phyloP scores from a whole-genome alignment of 2,888 invertebrate species.

The Chymomyza caudatula region DNA sequence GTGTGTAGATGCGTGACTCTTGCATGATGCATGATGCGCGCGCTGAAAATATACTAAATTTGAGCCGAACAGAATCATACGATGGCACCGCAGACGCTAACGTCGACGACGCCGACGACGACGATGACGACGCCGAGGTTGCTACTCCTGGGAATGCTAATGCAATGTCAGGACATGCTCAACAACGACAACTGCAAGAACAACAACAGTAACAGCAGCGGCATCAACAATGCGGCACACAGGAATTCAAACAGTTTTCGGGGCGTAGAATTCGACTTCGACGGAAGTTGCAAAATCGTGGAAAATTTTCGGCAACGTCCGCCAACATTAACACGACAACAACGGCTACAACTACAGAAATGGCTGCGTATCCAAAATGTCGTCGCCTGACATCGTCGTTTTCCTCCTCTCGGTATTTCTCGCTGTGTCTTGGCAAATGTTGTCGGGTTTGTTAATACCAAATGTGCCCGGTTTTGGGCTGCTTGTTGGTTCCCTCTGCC shows the following conservation, averaged over 20 bases:
- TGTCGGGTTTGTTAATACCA: conserved; percentile 44
- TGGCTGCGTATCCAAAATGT: neutral
- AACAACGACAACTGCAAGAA: conserved; percentile 2
- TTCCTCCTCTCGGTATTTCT: conserved; percentile 6
- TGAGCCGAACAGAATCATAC: conserved; percentile 21
- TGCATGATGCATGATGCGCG: conserved; percentile 52
- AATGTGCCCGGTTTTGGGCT: conserved; percentile 3
- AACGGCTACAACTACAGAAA: conserved; percentile 9
- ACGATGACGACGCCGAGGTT: neutral
- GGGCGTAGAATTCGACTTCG: conserved; percentile 1
- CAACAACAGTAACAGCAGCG: neutral
- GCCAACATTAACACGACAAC: conserved; percentile 24
- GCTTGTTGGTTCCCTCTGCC: neutral
- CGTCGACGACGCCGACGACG: neutral
- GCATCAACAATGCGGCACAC: neutral
- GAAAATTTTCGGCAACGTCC: conserved; percentile 51
- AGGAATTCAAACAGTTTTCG: conserved; percentile 16
- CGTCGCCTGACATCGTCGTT: neutral
- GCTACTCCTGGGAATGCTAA: neutral
- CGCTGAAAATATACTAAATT: conserved; percentile 43
- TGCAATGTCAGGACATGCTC: neutral
- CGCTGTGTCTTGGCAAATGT: conserved; percentile 10
- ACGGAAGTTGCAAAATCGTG: conserved; percentile 36
- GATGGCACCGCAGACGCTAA: neutral
- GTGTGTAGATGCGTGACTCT: conserved; percentile 6